Evolutionary conservation across 2,113 vertebrate species (phyloP).

Genomic region (Quiscalus mexicanus): DNA sequence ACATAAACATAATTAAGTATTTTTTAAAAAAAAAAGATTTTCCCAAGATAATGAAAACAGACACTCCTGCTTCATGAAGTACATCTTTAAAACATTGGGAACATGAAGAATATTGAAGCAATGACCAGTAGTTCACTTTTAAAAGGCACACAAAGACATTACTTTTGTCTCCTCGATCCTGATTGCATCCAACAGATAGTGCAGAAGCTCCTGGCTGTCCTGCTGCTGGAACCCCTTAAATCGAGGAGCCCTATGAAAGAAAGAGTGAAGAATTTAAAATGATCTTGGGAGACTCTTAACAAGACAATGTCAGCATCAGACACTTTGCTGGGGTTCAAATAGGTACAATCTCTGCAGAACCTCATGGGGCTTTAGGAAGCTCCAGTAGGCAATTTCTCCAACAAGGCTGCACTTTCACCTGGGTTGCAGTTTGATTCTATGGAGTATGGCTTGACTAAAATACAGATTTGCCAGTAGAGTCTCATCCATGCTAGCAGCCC

Average conservation of each 20-base stretch:
- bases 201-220: conserved; percentile 96
- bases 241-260: conserved; percentile 84
- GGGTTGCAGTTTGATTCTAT: not conserved
- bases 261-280: not conserved
- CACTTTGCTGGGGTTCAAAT: not conserved
- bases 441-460: not conserved
- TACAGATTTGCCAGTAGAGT: not conserved
- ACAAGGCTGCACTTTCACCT: not conserved
- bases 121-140: not conserved
- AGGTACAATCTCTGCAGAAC: not conserved
- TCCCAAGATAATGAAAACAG: not conserved
- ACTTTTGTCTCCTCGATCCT: conserved; percentile 98
- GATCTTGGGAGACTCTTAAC: not conserved
- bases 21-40: not conserved
- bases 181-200: conserved; percentile 93
- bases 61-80: not conserved
- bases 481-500: not conserved
- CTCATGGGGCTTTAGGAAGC: not conserved
- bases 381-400: not conserved
- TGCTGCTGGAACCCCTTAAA: conserved; percentile 98
- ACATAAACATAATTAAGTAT: not conserved
- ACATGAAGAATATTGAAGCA: not conserved
- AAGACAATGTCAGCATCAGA: not conserved
- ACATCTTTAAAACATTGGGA: not conserved
- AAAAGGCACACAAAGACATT: conserved; percentile 11